Base-by-base conservation (phyloP, 2,113 vertebrate species). In the Tor tambroides region DNA sequence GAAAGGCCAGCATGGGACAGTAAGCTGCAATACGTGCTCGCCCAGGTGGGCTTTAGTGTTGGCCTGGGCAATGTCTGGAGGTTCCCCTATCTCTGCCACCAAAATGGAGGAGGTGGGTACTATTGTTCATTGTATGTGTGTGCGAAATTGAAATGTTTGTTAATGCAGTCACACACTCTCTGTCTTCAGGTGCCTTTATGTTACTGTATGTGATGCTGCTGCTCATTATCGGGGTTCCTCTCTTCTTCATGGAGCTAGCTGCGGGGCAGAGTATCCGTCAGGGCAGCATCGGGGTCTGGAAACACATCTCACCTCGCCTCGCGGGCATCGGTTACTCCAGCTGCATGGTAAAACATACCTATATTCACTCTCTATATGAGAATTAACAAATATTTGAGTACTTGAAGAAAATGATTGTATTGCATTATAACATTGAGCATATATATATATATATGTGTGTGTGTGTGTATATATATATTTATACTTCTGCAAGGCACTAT, bases 11-110 rank as follows among this genome's bases (percentile, higher is more conserved):
- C 98, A 0, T 99, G 98, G 98, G 98, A 97, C 93, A 99, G 95
- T 87, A 99, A 99, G 84, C 91, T 99, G 77, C 97, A 99, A 93
- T 99, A 99, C 82, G 98, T 99, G 89, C 93, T 99, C 88, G 98
- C 98, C 0, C 98, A 99, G 91, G 97, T 99, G 5, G 98, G 98
- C 89, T 99, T 98, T 93, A 99, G 97, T 0, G 98, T 99, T 89
- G 98, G 98, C 54, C 93, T 99, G 9, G 98, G 98, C 15, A 99
- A 99, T 0, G 98, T 99, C 88, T 99, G 98, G 98, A 95, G 98
- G 88, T 99, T 99, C 91, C 98, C 98, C 0, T 99, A 99, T 92
- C 95, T 99, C 46, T 99, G 98, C 91, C 98, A 99, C 93, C 98
- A 99, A 93, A 99, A 99, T 0, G 98, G 98, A 92, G 98, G 98